phyloP scores from a whole-genome alignment of 2,113 vertebrate species.

The Thermophis baileyi region DNA sequence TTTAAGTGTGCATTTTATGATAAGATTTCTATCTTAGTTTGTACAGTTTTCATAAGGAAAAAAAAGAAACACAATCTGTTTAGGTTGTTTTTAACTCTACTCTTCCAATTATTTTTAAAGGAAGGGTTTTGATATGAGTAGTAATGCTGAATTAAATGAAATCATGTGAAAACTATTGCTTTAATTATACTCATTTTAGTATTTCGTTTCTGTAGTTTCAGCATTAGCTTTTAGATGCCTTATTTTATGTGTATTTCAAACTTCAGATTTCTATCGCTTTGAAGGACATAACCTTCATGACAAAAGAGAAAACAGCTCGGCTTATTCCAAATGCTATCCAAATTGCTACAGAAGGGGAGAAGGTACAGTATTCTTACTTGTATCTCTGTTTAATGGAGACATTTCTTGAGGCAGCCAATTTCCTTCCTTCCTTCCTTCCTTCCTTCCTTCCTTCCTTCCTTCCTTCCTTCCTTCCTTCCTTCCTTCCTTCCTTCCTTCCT shows the following conservation, averaged over 20 bases:
- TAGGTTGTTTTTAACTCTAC: neutral
- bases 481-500: too few relatives aligned
- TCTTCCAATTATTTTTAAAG: neutral
- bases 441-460: neutral
- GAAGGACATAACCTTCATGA: conserved; percentile 81
- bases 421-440: neutral
- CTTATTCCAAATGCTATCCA: conserved; percentile 94
- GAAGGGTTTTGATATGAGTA: neutral
- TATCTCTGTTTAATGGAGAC: neutral
- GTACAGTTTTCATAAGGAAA: neutral
- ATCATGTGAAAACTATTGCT: neutral
- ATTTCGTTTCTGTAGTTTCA: neutral
- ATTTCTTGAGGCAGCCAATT: neutral
- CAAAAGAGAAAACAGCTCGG: conserved; percentile 88
- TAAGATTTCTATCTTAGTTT: neutral
- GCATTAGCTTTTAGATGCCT: conserved; percentile 1
- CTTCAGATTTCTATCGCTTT: conserved; percentile 81
- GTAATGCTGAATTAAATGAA: neutral
- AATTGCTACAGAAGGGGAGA: conserved; percentile 81
- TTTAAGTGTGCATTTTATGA: neutral
- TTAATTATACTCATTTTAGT: neutral
- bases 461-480: neutral
- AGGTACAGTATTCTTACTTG: conserved; percentile 67
- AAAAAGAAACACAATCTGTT: too few relatives aligned
- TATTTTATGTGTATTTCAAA: conserved; percentile 38